Evolutionary conservation across 2,888 invertebrate species (phyloP).

Genomic region (Lysandra bellargus): DNA sequence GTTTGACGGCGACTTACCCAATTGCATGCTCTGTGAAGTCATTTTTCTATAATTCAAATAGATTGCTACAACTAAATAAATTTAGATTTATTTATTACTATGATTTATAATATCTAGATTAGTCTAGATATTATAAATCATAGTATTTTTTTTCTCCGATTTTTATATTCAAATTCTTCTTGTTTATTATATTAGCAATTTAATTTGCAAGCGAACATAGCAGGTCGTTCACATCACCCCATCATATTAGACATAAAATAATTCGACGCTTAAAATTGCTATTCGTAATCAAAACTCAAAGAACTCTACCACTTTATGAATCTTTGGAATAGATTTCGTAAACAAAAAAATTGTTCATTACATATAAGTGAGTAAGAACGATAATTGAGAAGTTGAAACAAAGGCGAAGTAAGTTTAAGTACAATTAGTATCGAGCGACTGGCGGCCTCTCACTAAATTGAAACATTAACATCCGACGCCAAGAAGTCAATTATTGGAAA

Average conservation of each 20-base stretch:
- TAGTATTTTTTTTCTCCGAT: too few species aligned
- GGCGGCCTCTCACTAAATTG: conserved; percentile 1
- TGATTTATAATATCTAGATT: too few species aligned
- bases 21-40: not conserved
- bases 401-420: conserved; percentile 14
- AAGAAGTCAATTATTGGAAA: conserved; percentile 17
- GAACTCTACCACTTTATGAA: not conserved
- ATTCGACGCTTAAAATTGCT: not conserved
- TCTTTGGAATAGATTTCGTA: not conserved
- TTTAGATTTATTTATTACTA: too few species aligned
- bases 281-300: not conserved
- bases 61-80: not conserved
- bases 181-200: too few species aligned
- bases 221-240: too few species aligned
- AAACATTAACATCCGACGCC: conserved; percentile 16
- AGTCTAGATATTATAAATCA: not conserved
- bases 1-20: conserved; percentile 19
- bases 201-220: too few species aligned
- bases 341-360: not conserved
- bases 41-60: not conserved
- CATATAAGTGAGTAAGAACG: not conserved
- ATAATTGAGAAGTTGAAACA: conserved; percentile 13
- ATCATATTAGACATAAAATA: not conserved
- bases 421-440: not conserved
- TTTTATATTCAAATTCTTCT: too few species aligned